phyloP scores from a whole-genome alignment of 1,140 invertebrate genomes.

The Calliopsis andreniformis region DNA sequence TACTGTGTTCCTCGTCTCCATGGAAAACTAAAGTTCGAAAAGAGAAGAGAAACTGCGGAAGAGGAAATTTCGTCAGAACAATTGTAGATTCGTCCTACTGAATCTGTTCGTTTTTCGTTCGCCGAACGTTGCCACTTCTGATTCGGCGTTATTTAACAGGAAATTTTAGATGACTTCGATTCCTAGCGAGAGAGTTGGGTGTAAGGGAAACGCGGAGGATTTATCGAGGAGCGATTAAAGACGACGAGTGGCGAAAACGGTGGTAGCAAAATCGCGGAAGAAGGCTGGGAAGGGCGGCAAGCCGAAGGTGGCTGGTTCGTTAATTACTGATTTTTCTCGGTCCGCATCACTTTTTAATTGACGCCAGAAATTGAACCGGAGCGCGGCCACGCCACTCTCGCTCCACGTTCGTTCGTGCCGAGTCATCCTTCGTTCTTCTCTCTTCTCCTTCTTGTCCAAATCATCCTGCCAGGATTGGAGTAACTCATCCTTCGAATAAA shows the following conservation, averaged over 20 bases:
- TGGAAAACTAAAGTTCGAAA: too few species aligned
- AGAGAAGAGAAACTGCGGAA: too few species aligned
- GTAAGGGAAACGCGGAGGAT: background rate
- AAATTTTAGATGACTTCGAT: background rate
- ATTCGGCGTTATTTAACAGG: background rate
- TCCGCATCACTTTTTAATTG: constrained; percentile 81
- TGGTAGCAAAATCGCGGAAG: constrained; percentile 49
- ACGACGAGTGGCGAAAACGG: constrained; percentile 58
- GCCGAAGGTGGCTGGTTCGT: constrained; percentile 67
- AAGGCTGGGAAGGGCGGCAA: constrained; percentile 18
- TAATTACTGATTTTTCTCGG: constrained; percentile 81
- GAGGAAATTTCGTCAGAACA: too few species aligned
- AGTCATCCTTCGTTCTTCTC: constrained; percentile 71
- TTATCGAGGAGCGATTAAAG: constrained; percentile 56
- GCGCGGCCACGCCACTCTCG: constrained; percentile 46
- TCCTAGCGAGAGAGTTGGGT: background rate
- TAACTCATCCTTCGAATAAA: constrained; percentile 28
- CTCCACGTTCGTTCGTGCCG: constrained; percentile 68
- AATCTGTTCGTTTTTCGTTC: background rate
- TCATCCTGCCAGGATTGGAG: constrained; percentile 64
- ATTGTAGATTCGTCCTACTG: background rate
- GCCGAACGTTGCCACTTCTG: background rate
- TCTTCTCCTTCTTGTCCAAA: constrained; percentile 42
- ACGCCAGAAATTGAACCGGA: constrained; percentile 80
- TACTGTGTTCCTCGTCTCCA: too few species aligned